Evolutionary conservation across 2,797 vertebrate genomes (phyloP).

Genomic region (Heteromormyrus szaboi): DNA sequence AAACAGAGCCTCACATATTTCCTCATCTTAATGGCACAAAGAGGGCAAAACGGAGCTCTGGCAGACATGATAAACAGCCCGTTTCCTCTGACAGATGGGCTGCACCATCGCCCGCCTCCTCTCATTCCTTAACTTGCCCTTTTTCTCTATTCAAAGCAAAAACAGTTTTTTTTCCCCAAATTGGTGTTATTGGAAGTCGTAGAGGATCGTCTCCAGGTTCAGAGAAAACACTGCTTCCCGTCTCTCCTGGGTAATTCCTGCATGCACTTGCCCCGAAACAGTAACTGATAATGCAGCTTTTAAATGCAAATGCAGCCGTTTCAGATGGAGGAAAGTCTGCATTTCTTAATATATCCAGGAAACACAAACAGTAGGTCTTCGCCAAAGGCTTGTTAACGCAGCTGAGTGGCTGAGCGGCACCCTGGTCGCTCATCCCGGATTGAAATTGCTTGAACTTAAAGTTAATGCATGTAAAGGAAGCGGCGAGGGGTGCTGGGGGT

Average conservation of each 20-base stretch:
- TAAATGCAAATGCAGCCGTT: constrained; percentile 30
- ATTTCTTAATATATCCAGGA: constrained; percentile 29
- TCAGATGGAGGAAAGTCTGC: constrained; percentile 25
- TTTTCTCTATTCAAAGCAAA: constrained; percentile 6
- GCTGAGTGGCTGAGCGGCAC: constrained; percentile 14
- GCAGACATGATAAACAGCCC: not conserved
- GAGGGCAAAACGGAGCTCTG: not conserved
- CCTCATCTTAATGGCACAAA: constrained; percentile 5
- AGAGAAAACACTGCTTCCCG: constrained; percentile 16
- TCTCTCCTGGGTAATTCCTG: constrained; percentile 27
- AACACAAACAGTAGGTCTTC: constrained; percentile 25
- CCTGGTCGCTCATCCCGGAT: constrained; percentile 20
- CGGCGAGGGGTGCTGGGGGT: not conserved
- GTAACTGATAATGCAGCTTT: constrained; percentile 32
- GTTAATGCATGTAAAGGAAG: constrained; percentile 11
- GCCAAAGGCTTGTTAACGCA: constrained; percentile 31
- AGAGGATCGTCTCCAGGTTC: constrained; percentile 27
- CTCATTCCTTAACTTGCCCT: constrained; percentile 20
- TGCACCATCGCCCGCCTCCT: not conserved
- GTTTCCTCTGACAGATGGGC: constrained; percentile 10
- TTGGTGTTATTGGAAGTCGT: constrained; percentile 29
- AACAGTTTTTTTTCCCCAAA: constrained; percentile 11
- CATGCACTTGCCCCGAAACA: constrained; percentile 30
- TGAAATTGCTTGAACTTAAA: constrained; percentile 26
- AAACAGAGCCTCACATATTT: not conserved